Evolutionary conservation across 2,888 invertebrate species (phyloP).

Genomic region (Tridacna crocea): DNA sequence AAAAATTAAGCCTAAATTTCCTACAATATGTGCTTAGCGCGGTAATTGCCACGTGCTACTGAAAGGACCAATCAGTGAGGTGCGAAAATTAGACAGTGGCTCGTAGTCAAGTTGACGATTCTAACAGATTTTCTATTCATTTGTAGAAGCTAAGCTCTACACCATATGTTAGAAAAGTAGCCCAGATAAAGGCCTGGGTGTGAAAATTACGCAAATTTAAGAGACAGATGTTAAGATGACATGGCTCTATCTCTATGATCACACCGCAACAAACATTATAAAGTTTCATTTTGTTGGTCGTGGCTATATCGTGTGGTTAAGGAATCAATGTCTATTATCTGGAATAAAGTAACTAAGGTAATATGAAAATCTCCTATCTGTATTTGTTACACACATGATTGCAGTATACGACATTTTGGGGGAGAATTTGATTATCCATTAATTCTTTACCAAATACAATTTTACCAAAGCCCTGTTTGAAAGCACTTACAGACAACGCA

Average conservation of each 20-base stretch:
- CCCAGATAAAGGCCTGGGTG: background rate
- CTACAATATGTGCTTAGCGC: slow-evolving; percentile 7
- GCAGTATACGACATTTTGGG: no score
- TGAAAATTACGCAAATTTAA: background rate
- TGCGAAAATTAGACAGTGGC: slow-evolving; percentile 4
- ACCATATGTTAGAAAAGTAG: slow-evolving; percentile 8
- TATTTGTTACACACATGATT: no score
- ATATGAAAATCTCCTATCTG: no score
- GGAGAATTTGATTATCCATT: no score
- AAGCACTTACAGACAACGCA: no score
- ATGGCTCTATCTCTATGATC: background rate
- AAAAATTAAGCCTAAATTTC: background rate
- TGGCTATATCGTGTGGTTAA: background rate
- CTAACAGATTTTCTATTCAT: slow-evolving; percentile 14
- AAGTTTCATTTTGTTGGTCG: no score
- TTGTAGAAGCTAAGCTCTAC: background rate
- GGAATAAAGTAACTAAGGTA: no score
- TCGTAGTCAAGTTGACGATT: slow-evolving; percentile 11
- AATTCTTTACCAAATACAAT: no score
- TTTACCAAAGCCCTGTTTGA: no score
- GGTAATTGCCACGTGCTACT: background rate
- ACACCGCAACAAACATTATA: background rate
- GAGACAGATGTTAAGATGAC: slow-evolving; percentile 2
- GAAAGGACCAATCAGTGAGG: slow-evolving; percentile 15
- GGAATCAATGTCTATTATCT: background rate